Conservation (phyloP, 2,888 invertebrate genomes). For the Entomobrya multifasciata region DNA sequence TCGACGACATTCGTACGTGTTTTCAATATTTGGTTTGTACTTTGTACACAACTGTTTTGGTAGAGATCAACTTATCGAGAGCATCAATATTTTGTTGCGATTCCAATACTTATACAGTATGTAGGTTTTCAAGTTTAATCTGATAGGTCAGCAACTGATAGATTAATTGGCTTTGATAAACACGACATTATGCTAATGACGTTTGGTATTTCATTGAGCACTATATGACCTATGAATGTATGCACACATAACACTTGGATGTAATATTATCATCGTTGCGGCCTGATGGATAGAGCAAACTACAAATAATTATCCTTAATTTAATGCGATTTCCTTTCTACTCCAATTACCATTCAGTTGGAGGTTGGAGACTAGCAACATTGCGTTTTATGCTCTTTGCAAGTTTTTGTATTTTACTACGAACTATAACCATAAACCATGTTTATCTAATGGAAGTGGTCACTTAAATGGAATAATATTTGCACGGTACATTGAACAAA, state of each 20-base stretch:
- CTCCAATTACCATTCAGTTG: slow-evolving; percentile 22
- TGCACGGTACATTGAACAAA: background rate
- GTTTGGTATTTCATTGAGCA: background rate
- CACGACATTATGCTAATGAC: slow-evolving; percentile 40
- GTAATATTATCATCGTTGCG: too few relatives aligned
- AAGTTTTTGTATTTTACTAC: background rate
- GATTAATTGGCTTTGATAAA: slow-evolving; percentile 34
- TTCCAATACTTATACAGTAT: too few relatives aligned
- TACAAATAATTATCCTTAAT: background rate
- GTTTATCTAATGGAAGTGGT: background rate
- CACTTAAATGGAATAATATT: slow-evolving; percentile 11
- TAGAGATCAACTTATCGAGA: background rate
- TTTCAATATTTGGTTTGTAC: too few relatives aligned
- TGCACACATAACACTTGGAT: too few relatives aligned
- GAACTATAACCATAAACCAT: background rate
- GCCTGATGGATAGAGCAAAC: too few relatives aligned
- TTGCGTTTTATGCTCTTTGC: background rate
- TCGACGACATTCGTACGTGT: too few relatives aligned
- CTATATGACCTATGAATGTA: background rate
- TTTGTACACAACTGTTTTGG: too few relatives aligned
- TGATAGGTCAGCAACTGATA: slow-evolving; percentile 52
- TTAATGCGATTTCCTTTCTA: slow-evolving; percentile 38
- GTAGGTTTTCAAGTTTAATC: slow-evolving; percentile 48
- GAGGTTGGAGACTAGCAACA: slow-evolving; percentile 6
- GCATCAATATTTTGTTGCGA: slow-evolving; percentile 11